phyloP scores from a whole-genome alignment of 1,140 invertebrate species.

The Contarinia nasturtii region DNA sequence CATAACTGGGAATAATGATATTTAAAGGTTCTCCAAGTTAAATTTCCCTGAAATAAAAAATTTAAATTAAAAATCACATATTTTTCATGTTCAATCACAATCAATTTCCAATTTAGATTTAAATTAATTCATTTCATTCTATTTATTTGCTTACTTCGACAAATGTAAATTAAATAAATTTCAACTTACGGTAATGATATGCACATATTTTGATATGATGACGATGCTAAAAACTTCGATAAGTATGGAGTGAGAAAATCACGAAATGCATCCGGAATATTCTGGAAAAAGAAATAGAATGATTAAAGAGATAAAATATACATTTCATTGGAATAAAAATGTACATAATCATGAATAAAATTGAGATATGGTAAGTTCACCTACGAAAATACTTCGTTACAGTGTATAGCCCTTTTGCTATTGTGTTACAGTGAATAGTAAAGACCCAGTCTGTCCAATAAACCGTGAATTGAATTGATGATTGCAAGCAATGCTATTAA shows the following conservation, averaged over 20 bases:
- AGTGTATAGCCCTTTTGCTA: too few species aligned
- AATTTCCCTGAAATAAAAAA: constrained; percentile 24
- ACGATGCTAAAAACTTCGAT: constrained; percentile 13
- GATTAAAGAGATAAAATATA: neutral
- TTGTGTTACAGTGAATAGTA: too few species aligned
- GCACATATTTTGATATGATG: constrained; percentile 10
- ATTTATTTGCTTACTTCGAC: neutral
- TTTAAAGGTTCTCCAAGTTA: constrained; percentile 51
- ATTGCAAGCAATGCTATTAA: constrained; percentile 13
- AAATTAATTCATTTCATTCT: too few species aligned
- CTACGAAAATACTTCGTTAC: too few species aligned
- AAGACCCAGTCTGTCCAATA: neutral
- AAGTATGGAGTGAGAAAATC: constrained; percentile 9
- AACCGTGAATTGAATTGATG: neutral
- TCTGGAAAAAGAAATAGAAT: too few species aligned
- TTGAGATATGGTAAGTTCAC: too few species aligned
- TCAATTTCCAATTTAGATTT: constrained; percentile 9
- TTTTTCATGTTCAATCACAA: constrained; percentile 7
- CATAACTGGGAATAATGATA: constrained; percentile 62
- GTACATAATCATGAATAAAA: too few species aligned
- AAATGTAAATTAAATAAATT: neutral
- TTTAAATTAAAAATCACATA: constrained; percentile 14
- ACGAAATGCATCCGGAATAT: neutral
- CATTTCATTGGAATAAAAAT: too few species aligned
- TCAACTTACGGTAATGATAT: constrained; percentile 12